phyloP scores from a whole-genome alignment of 1,140 invertebrate species.

The Saxidomus purpurata region DNA sequence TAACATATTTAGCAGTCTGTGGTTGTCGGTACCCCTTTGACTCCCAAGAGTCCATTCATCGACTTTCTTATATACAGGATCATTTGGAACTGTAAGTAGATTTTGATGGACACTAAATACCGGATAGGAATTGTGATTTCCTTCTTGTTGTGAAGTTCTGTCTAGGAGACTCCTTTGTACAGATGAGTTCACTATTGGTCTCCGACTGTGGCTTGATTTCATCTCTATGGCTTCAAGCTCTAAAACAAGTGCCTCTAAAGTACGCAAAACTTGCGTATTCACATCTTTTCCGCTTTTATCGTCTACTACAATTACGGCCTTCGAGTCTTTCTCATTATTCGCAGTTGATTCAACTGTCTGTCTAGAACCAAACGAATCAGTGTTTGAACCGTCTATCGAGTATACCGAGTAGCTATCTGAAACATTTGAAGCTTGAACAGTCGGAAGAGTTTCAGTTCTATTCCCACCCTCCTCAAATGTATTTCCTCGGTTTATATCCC shows the following conservation, averaged over 20 bases:
- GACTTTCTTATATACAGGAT: background rate
- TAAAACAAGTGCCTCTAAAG: conserved; percentile 34
- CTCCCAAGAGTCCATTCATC: background rate
- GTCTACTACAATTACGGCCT: background rate
- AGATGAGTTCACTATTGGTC: background rate
- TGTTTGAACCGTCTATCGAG: background rate
- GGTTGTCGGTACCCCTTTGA: background rate
- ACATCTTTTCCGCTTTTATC: background rate
- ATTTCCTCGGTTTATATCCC: conserved; percentile 12
- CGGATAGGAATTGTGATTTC: conserved; percentile 1
- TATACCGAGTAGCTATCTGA: background rate
- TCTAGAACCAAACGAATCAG: background rate
- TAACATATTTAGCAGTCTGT: background rate
- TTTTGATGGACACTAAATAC: conserved; percentile 6
- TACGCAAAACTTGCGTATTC: background rate
- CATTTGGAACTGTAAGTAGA: background rate
- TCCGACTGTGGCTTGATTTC: background rate
- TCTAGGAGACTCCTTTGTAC: background rate
- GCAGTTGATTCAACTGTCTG: background rate
- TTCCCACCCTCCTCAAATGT: background rate
- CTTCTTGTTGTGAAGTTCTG: background rate
- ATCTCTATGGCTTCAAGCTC: conserved; percentile 8
- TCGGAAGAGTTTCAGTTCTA: background rate
- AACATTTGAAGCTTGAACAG: background rate
- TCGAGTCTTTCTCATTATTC: background rate